phyloP scores from a whole-genome alignment of 2,888 invertebrate species.

The Augiades crinisus region DNA sequence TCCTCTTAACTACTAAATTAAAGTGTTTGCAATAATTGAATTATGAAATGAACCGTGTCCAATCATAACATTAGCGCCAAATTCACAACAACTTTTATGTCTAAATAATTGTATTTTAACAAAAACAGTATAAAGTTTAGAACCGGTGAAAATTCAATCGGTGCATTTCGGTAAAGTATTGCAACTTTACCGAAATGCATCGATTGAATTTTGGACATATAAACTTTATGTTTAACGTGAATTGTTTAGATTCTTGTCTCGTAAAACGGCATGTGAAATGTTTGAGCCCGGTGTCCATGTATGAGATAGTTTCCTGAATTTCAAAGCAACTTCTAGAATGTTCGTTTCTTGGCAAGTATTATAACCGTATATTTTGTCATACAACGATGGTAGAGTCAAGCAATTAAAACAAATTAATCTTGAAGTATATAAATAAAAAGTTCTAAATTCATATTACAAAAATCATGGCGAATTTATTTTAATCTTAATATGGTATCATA shows the following conservation, averaged over 20 bases:
- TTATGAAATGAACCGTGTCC: background rate
- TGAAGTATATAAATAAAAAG: no score
- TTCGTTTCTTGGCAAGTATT: background rate
- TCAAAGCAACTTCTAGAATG: slow-evolving; percentile 1
- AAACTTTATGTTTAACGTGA: slow-evolving; percentile 62
- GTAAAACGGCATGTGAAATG: slow-evolving; percentile 33
- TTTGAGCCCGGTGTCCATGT: slow-evolving; percentile 9
- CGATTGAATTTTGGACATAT: slow-evolving; percentile 63
- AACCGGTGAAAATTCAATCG: slow-evolving; percentile 55
- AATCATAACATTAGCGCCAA: background rate
- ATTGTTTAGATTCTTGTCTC: slow-evolving; percentile 51
- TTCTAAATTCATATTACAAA: no score
- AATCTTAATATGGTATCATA: no score
- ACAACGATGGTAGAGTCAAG: no score
- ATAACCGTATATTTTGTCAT: no score
- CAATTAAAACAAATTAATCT: no score
- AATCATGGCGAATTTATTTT: no score
- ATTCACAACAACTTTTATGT: no score
- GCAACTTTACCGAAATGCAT: slow-evolving; percentile 51
- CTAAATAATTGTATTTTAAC: no score
- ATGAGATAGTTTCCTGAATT: slow-evolving; percentile 18
- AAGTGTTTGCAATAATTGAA: no score
- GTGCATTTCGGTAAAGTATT: slow-evolving; percentile 52
- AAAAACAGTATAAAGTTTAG: slow-evolving; percentile 5
- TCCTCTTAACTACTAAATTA: no score